Percentiles rank a stretch among this genome's conserved stretches.
phyloP scores from a whole-genome alignment of 2,888 invertebrate species.

The Plebejus anna region DNA sequence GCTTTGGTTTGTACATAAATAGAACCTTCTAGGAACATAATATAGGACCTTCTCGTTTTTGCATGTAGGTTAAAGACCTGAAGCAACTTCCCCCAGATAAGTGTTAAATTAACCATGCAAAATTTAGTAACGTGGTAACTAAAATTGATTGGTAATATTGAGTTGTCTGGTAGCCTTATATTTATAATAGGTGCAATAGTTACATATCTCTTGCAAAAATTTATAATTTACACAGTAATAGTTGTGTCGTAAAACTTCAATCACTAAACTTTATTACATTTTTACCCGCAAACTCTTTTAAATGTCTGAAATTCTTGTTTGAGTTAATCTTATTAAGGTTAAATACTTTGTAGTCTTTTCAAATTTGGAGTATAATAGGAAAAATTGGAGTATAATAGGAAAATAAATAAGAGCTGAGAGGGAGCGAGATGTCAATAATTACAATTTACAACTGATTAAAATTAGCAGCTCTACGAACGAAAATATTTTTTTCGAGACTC shows the following conservation, averaged over 20 bases:
- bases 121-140: neutral
- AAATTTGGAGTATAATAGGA: too few relatives aligned
- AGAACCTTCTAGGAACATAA: neutral
- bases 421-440: too few relatives aligned
- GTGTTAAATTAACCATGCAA: slow-evolving; percentile 5
- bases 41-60: neutral
- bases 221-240: neutral
- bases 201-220: slow-evolving; percentile 1
- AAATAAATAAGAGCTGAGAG: too few relatives aligned
- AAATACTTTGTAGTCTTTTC: too few relatives aligned
- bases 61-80: neutral
- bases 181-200: neutral
- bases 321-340: too few relatives aligned
- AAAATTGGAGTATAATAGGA: too few relatives aligned
- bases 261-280: neutral
- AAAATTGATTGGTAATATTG: slow-evolving; percentile 6
- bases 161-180: neutral
- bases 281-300: neutral
- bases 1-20: too few relatives aligned
- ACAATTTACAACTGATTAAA: too few relatives aligned
- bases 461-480: too few relatives aligned
- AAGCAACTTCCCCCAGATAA: slow-evolving; percentile 6
- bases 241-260: neutral
- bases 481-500: neutral
- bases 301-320: neutral